phyloP scores from a whole-genome alignment of 2,113 vertebrate species.

The Eulemur macaco region DNA sequence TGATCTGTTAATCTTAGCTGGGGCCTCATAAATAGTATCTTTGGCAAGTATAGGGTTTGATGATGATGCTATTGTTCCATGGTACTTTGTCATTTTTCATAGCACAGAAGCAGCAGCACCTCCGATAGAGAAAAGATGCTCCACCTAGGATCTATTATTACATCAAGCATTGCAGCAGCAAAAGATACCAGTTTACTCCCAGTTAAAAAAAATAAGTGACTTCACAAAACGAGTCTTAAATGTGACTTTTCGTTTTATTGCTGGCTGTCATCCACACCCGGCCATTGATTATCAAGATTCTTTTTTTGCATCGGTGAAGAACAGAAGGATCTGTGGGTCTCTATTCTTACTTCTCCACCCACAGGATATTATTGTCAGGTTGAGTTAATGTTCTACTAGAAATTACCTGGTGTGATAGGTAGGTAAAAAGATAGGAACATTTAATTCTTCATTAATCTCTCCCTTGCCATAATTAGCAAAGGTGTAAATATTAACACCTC shows the following conservation, averaged over 20 bases:
- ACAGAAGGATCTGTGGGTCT: conserved; percentile 30
- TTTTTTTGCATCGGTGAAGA: conserved; percentile 37
- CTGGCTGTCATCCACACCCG: neutral
- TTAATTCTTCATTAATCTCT: conserved; percentile 86
- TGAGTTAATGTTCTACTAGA: conserved; percentile 78
- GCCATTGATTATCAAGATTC: neutral
- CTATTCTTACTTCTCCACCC: neutral
- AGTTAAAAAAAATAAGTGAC: neutral
- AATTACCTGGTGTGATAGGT: conserved; percentile 77
- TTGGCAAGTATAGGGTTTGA: neutral
- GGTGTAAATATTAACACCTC: conserved; percentile 86
- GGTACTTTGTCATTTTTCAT: neutral
- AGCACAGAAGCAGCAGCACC: neutral
- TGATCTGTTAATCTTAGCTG: neutral
- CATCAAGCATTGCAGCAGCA: neutral
- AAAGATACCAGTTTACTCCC: neutral
- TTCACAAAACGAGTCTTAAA: neutral
- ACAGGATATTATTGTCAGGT: conserved; percentile 67
- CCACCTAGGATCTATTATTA: neutral
- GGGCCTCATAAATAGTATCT: neutral
- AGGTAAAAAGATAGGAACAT: conserved; percentile 76
- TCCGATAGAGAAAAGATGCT: neutral
- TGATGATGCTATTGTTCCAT: neutral
- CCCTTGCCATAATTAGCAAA: conserved; percentile 83
- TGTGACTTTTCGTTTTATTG: conserved; percentile 32